Conservation (phyloP, 2,888 invertebrate species). For the Sipha maydis region DNA sequence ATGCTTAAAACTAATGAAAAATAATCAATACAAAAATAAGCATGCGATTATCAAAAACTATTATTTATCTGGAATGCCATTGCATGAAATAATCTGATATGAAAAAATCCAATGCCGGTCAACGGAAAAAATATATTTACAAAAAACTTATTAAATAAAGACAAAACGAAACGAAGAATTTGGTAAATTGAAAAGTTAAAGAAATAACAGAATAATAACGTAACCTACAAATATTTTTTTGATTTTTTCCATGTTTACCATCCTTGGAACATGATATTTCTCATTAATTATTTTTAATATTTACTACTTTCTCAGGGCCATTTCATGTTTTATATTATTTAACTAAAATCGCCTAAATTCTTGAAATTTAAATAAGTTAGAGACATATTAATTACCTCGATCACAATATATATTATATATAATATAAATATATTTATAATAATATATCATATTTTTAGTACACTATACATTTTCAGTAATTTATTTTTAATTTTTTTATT, state of each 20-base stretch:
- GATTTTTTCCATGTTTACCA: not conserved
- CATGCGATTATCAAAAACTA: not conserved
- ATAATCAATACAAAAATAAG: not conserved
- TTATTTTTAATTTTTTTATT: no score
- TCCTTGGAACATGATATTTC: not conserved
- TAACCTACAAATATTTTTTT: slow-evolving; percentile 40
- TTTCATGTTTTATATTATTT: no score
- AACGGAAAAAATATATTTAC: not conserved
- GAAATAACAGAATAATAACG: slow-evolving; percentile 22
- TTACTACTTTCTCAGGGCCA: no score
- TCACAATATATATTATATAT: no score
- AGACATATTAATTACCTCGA: no score
- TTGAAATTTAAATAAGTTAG: no score
- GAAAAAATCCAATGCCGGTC: not conserved
- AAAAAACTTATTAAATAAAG: not conserved
- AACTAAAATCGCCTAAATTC: no score
- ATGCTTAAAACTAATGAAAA: not conserved
- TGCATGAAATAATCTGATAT: not conserved
- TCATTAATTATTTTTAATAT: not conserved
- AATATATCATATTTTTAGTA: no score
- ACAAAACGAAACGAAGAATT: not conserved
- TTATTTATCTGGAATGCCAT: slow-evolving; percentile 15
- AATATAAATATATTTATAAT: no score
- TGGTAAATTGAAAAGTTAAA: not conserved
- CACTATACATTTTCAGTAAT: no score